Evolutionary conservation across 2,888 invertebrate genomes (phyloP).

Genomic region (Lingula anatina): DNA sequence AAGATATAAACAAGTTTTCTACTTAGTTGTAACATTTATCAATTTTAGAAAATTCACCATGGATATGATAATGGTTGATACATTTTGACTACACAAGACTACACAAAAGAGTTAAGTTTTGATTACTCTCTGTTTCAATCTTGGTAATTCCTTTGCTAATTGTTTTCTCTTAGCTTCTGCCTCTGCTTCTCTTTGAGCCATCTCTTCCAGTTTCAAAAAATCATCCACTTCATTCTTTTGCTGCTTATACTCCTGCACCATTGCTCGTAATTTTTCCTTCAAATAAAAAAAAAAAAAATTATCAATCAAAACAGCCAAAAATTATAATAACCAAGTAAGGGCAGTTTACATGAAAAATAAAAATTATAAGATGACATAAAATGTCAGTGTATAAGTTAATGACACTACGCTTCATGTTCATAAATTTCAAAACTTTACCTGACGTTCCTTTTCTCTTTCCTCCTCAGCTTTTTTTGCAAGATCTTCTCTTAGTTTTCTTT

Average conservation of each 20-base stretch:
- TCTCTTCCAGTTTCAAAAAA: constrained; percentile 25
- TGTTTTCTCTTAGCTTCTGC: constrained; percentile 27
- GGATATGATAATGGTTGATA: no score
- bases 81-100: not conserved
- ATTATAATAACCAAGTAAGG: no score
- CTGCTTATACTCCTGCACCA: constrained; percentile 30
- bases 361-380: no score
- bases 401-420: no score
- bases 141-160: constrained; percentile 29
- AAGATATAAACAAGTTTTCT: no score
- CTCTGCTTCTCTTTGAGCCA: constrained; percentile 18
- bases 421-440: constrained; percentile 27
- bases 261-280: constrained; percentile 27
- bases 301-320: no score
- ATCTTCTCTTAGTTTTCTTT: constrained; percentile 33
- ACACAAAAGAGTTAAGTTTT: not conserved
- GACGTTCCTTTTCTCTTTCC: constrained; percentile 34
- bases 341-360: no score
- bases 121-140: constrained; percentile 26
- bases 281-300: not conserved
- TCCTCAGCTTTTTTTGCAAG: constrained; percentile 28
- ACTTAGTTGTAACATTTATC: no score
- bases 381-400: no score
- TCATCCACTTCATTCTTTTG: constrained; percentile 34
- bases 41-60: no score